A percentile compares a stretch with the other conserved stretches of the same genome.
Evolutionary conservation across 2,888 invertebrate genomes (phyloP).

Genomic region (Ectobius pallidus): DNA sequence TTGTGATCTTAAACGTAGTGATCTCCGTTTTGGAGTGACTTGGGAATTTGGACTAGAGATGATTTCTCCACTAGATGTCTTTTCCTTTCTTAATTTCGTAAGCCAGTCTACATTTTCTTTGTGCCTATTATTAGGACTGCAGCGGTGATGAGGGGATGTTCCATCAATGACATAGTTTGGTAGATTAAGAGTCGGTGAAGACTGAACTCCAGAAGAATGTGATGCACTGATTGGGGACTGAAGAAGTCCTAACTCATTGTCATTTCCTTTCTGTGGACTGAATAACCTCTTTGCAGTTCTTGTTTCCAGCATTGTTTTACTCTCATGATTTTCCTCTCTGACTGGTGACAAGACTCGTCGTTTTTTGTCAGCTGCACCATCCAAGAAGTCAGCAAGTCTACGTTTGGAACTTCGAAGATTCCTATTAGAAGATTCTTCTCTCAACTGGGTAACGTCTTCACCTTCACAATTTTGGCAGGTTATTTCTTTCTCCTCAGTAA

Average conservation of each 20-base stretch:
- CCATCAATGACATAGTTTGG: slow-evolving; percentile 80
- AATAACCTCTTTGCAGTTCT: slow-evolving; percentile 59
- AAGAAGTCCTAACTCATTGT: no score
- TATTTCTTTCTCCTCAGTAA: no score
- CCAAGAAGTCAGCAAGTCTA: background rate
- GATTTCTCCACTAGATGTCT: slow-evolving; percentile 42
- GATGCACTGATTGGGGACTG: background rate
- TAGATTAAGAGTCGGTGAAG: slow-evolving; percentile 71
- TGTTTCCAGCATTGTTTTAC: slow-evolving; percentile 52
- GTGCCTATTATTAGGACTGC: slow-evolving; percentile 65
- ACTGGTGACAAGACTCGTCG: slow-evolving; percentile 51
- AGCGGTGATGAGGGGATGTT: slow-evolving; percentile 74
- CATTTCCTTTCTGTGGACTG: slow-evolving; percentile 50
- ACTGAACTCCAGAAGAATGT: background rate
- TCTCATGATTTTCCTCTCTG: slow-evolving; percentile 49
- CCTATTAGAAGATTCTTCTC: background rate
- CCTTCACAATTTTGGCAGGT: no score
- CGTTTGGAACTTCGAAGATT: background rate
- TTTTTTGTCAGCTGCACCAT: background rate
- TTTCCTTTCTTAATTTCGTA: slow-evolving; percentile 66
- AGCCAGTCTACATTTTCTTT: slow-evolving; percentile 75
- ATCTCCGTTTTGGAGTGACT: slow-evolving; percentile 1
- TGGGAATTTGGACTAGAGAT: background rate
- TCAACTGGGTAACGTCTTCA: background rate
- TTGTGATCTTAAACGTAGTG: slow-evolving; percentile 4